phyloP scores from a whole-genome alignment of 1,140 invertebrate genomes.

The Musca vetustissima region DNA sequence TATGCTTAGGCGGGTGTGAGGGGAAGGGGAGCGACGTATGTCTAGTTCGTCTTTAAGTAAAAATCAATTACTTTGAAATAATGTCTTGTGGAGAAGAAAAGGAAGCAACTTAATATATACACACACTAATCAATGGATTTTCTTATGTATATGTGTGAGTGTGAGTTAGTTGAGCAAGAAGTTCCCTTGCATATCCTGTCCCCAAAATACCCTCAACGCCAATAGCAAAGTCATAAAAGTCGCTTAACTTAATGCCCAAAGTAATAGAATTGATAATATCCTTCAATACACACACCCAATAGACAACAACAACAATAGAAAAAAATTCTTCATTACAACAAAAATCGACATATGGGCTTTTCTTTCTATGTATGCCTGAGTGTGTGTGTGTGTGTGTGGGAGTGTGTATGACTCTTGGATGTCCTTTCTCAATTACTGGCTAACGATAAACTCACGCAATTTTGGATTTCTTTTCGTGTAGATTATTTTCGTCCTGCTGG shows the following conservation, averaged over 20 bases:
- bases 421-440: no score
- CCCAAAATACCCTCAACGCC: background rate
- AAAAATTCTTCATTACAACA: background rate
- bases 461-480: conserved; percentile 15
- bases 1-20: background rate
- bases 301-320: background rate
- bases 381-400: no score
- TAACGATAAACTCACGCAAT: conserved; percentile 10
- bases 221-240: conserved; percentile 24
- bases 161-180: background rate
- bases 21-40: background rate
- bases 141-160: background rate
- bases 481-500: background rate
- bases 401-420: no score
- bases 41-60: background rate
- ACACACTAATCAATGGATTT: background rate
- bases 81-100: no score
- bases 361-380: background rate
- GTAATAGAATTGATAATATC: conserved; percentile 23
- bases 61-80: conserved; percentile 17
- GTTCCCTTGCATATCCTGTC: no score
- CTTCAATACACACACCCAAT: conserved; percentile 21
- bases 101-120: no score
- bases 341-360: background rate
- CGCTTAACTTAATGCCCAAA: conserved; percentile 22